Conservation (phyloP, 1,140 invertebrate species). For the Oscheius sp. region DNA sequence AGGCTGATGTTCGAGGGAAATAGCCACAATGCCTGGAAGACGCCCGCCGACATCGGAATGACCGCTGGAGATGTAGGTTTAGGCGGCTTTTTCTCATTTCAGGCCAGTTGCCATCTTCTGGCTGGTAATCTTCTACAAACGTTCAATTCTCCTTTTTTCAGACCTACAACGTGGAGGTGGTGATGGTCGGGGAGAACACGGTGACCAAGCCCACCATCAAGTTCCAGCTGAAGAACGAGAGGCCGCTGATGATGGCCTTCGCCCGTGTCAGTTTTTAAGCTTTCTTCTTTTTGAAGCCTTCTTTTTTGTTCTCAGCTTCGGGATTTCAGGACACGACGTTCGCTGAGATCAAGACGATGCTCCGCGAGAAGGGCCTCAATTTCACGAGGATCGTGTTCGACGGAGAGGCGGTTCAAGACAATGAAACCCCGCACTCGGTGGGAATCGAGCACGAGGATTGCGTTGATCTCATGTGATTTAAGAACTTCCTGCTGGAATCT, state of each 20-base stretch:
- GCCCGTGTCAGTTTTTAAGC: not conserved
- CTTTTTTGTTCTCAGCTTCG: no score
- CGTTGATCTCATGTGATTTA: not conserved
- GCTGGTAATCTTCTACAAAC: not conserved
- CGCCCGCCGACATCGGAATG: no score
- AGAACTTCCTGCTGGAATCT: not conserved
- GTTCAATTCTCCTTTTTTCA: not conserved
- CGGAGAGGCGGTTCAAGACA: not conserved
- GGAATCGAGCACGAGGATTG: not conserved
- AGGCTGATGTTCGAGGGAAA: no score
- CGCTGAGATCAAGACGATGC: not conserved
- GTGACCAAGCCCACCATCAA: no score
- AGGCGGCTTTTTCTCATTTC: no score
- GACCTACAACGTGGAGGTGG: not conserved
- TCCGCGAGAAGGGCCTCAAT: not conserved
- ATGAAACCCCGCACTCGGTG: not conserved
- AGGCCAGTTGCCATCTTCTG: not conserved
- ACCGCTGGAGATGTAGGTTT: no score
- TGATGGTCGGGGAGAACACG: not conserved
- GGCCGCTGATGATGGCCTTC: not conserved
- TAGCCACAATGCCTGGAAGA: no score
- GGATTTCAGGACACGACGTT: not conserved
- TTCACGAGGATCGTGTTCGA: not conserved
- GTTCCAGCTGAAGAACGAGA: not conserved
- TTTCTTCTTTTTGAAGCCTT: not conserved